A percentile compares a stretch with the other conserved stretches of the same genome.
Evolutionary conservation across 2,888 invertebrate genomes (phyloP).

Genomic region (Melanostoma scalare): DNA sequence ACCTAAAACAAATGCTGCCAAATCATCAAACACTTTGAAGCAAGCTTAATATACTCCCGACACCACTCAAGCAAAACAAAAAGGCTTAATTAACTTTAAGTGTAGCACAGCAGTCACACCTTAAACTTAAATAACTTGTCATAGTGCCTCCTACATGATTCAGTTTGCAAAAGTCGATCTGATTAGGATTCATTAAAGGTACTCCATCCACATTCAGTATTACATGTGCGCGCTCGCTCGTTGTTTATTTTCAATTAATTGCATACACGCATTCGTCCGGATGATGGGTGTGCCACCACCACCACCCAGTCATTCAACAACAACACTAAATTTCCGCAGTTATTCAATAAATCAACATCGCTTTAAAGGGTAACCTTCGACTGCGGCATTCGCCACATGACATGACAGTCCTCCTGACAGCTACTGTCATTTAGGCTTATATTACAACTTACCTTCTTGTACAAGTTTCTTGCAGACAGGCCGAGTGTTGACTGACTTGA

Average conservation of each 20-base stretch:
- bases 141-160: slow-evolving; percentile 28
- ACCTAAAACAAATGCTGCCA: too few relatives aligned
- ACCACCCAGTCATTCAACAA: slow-evolving; percentile 1
- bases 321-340: slow-evolving; percentile 32
- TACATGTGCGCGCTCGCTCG: not conserved
- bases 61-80: too few relatives aligned
- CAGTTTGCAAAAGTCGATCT: slow-evolving; percentile 16
- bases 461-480: slow-evolving; percentile 90
- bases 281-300: slow-evolving; percentile 54
- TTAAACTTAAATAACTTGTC: slow-evolving; percentile 30
- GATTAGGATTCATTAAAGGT: slow-evolving; percentile 61
- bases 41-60: too few relatives aligned
- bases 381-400: not conserved
- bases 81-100: not conserved
- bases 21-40: too few relatives aligned
- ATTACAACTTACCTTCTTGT: slow-evolving; percentile 86
- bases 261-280: slow-evolving; percentile 14
- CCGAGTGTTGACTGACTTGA: slow-evolving; percentile 82
- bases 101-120: slow-evolving; percentile 8
- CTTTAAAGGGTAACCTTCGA: slow-evolving; percentile 34
- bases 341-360: slow-evolving; percentile 52
- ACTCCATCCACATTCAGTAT: slow-evolving; percentile 13
- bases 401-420: slow-evolving; percentile 49
- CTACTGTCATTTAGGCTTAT: slow-evolving; percentile 6
- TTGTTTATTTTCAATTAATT: slow-evolving; percentile 41